Percentiles rank a stretch among this genome's conserved stretches.
Conservation (phyloP, 2,888 invertebrate genomes). For the Smittia aterrima region DNA sequence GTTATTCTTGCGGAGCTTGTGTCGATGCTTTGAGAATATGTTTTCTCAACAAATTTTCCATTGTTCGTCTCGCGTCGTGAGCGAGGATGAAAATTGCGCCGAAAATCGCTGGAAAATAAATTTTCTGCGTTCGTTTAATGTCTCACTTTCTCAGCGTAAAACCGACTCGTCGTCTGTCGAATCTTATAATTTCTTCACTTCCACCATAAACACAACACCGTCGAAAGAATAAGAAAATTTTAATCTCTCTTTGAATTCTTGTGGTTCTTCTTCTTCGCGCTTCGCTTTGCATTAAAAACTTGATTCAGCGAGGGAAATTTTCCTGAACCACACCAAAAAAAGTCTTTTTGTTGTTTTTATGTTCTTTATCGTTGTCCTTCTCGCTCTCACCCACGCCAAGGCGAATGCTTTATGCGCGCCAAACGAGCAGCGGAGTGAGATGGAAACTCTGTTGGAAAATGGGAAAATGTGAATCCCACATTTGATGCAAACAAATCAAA, state of each 20-base stretch:
- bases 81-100: too few species aligned
- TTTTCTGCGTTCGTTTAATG: slow-evolving; percentile 6
- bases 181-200: too few species aligned
- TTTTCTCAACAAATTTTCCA: too few species aligned
- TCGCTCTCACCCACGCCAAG: slow-evolving; percentile 10
- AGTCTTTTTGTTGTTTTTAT: not conserved
- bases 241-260: not conserved
- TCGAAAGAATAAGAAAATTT: not conserved
- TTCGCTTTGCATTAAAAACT: not conserved
- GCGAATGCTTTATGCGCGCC: slow-evolving; percentile 23
- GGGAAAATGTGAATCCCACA: not conserved
- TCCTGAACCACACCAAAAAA: slow-evolving; percentile 38
- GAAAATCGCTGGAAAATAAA: too few species aligned
- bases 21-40: too few species aligned
- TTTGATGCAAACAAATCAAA: not conserved
- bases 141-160: too few species aligned
- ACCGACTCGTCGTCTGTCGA: too few species aligned
- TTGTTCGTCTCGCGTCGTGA: too few species aligned
- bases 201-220: not conserved
- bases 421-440: slow-evolving; percentile 1
- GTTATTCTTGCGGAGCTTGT: too few species aligned
- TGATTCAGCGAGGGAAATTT: not conserved
- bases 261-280: not conserved
- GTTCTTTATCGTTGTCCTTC: not conserved
- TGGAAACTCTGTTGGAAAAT: not conserved